phyloP scores from a whole-genome alignment of 2,113 vertebrate species.

The Pavo muticus region DNA sequence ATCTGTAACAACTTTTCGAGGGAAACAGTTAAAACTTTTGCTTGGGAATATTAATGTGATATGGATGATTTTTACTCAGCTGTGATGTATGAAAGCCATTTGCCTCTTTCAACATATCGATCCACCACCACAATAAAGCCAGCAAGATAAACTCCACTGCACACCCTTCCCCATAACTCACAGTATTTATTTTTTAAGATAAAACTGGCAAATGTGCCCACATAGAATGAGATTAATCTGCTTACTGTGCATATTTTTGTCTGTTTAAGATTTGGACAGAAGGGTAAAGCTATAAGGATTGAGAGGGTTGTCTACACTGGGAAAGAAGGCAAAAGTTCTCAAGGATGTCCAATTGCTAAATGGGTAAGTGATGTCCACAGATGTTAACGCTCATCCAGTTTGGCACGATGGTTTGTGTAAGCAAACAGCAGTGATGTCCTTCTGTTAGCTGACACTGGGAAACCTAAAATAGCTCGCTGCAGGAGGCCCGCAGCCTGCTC shows the following conservation, averaged over 20 bases:
- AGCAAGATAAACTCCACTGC: background rate
- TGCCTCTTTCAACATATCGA: background rate
- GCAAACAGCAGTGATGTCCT: background rate
- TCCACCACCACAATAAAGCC: conserved; percentile 12
- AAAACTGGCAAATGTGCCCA: background rate
- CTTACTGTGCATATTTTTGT: conserved; percentile 58
- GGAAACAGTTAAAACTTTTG: background rate
- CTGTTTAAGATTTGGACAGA: conserved; percentile 89
- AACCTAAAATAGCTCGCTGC: background rate
- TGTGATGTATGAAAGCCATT: background rate
- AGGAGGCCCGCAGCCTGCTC: background rate
- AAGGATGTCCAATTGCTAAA: conserved; percentile 98
- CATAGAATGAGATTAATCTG: background rate
- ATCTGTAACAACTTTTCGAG: conserved; percentile 8
- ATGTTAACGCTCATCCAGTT: background rate
- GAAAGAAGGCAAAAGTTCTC: conserved; percentile 98
- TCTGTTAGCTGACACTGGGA: background rate
- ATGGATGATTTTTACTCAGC: background rate
- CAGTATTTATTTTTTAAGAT: conserved; percentile 53
- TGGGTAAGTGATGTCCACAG: conserved; percentile 86
- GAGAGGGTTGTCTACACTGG: conserved; percentile 97
- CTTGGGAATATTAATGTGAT: conserved; percentile 33
- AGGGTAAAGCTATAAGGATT: conserved; percentile 93
- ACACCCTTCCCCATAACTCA: conserved; percentile 18
- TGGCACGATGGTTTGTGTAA: background rate